Base-by-base conservation (phyloP, 2,797 vertebrate species). In the Macroramphosus scolopax region DNA sequence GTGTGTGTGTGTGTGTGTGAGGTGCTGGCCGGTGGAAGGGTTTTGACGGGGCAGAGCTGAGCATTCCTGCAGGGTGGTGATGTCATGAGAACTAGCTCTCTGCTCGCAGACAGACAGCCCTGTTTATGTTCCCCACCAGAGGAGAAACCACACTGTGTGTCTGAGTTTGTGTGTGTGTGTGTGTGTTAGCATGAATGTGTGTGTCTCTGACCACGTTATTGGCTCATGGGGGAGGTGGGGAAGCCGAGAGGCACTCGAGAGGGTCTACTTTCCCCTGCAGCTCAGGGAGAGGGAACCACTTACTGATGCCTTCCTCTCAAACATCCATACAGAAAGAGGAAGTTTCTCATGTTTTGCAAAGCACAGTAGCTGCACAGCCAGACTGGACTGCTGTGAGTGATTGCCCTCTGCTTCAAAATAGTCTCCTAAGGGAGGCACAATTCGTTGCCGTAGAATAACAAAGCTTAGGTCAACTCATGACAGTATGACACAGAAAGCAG, bases 41-140 rank as follows among this genome's bases (percentile, higher is more conserved):
- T 87, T 89, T 88, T 84, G 87, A 88, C 79, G 73, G 83, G 78
- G 80, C 80, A 82, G 72, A 82, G 80, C 70, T 41, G 70, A 80
- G 84, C 88, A 92, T 92, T 92, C 90, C 89, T 88, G 88, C 83
- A 82, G 83, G 69, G 83, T 81, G 86, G 83, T 91, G 90, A 91
- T 92, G 90, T 92, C 88, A 91, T 92, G 89, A 91, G 89, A 92
- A 92, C 85, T 80, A 76, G 69, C 77, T 84, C 83, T 80, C 61
- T 51, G 76, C 87, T 85, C 51, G 76, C 64, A 77, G 86, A 87
- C 89, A 90, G 89, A 89, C 87, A 86, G 84, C 78, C 86, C 86
- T 89, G 89, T 89, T 90, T 89, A 89, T 91, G 88, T 90, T 88
- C 85, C 84, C 82, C 80, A 83, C 80, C 75, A 77, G 82, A 86